Evolutionary conservation across 2,888 invertebrate species (phyloP), one percentile per base, ranked within the genome.

Genomic region (Priocnemis perturbator): DNA sequence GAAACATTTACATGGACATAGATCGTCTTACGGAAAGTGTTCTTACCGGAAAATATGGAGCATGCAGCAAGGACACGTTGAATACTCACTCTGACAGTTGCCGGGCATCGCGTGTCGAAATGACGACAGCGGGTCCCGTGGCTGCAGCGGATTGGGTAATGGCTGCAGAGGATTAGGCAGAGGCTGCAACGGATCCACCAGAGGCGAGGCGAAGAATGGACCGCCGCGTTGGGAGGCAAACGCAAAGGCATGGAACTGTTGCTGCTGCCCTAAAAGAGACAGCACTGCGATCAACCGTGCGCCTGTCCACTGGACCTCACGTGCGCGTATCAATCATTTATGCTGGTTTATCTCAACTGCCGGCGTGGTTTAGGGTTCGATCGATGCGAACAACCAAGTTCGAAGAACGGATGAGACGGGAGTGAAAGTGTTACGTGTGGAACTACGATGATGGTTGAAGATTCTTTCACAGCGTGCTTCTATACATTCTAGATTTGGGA

Each of bases 201-300:
- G 67, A 2, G 89, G 88, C 64, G 88, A 87, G 37, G 89, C 84
- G 76, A 89, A 89, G 81, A 89, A 89, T 45, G 86, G 85, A n/a
- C 84, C 84, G 14, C 88, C 88, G 17, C 89, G 85, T 69, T 89
- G 89, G 82, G 95, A 95, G 85, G 96, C 96, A 91, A 97, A 96
- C 60, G 91, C 91, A 80, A 92, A 91, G 64, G 92, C 91, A 91
- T 97, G 96, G 90, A 97, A 97, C 92, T 97, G 97, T 91, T 97
- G 97, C 91, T 97, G 97, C 91, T 97, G 97, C 91, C 97, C 97
- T 97, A 95, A 91, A 93, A 96, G 93, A 91, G 95, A 95, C 91
- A 96, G 92, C 94, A 96, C 95, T 96, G 90, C 88, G 86, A 89
- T 89, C 88, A 89, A 89, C 88, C 88, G 87, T 88, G 88, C 87